These are phyloP conservation scores for Drosophila pseudoobscura DNA, from an alignment of 1,140 invertebrate species.

Conservation along the genomic window DNA sequence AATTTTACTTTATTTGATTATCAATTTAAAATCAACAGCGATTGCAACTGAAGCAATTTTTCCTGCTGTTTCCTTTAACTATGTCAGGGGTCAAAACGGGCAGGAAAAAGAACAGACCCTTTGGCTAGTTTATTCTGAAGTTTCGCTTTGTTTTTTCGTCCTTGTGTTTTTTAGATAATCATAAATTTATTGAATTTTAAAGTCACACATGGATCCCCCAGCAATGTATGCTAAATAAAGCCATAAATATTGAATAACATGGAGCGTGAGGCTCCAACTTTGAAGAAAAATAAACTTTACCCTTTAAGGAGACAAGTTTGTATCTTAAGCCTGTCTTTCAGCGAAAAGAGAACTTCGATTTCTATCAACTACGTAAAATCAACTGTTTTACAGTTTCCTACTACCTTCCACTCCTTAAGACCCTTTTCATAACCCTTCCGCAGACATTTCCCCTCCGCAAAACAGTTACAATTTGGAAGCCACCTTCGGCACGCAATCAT, in stretches of 20 bases:
- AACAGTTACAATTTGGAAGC: constrained; percentile 23
- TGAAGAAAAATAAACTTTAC: constrained; percentile 14
- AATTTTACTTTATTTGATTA: constrained; percentile 78
- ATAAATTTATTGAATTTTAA: constrained; percentile 82
- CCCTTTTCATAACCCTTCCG: constrained; percentile 22
- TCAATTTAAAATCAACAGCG: constrained; percentile 70
- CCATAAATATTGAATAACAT: constrained; percentile 55
- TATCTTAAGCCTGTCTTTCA: constrained; percentile 2
- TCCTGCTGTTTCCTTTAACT: neutral
- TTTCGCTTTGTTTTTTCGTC: constrained; percentile 38
- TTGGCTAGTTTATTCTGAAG: constrained; percentile 35
- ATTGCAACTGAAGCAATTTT: constrained; percentile 1
- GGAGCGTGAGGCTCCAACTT: constrained; percentile 8
- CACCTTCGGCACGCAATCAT: constrained; percentile 55
- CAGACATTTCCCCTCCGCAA: constrained; percentile 9
- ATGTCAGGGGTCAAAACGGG: constrained; percentile 17
- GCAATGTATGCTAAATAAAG: constrained; percentile 35
- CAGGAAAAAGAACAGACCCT: constrained; percentile 15
- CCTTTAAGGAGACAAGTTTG: constrained; percentile 1
- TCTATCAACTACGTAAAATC: constrained; percentile 9
- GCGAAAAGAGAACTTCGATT: neutral
- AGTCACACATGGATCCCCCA: constrained; percentile 38
- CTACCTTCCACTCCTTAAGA: no score
- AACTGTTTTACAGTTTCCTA: constrained; percentile 10
- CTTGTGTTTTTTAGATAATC: constrained; percentile 55